Evolutionary conservation across 1,140 invertebrate genomes (phyloP).

Genomic region (Pseudoatta argentina): DNA sequence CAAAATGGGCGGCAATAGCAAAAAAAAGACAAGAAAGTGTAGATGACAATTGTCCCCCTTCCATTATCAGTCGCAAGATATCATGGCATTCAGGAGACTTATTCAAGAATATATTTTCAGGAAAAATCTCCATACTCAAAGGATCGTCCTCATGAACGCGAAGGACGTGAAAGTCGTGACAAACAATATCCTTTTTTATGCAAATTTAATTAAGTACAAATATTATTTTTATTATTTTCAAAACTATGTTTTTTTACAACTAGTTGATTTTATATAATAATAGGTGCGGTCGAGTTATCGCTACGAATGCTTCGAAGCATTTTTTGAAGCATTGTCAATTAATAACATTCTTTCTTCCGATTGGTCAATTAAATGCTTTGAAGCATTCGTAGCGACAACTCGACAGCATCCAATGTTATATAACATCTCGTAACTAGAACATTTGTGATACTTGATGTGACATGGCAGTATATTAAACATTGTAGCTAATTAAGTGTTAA

Average conservation of each 20-base stretch:
- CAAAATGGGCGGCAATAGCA: slow-evolving; percentile 81
- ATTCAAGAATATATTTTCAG: slow-evolving; percentile 86
- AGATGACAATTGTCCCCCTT: slow-evolving; percentile 70
- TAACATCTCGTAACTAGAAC: neutral
- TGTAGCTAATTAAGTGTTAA: slow-evolving; percentile 35
- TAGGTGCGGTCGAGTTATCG: too few relatives aligned
- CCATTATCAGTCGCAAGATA: slow-evolving; percentile 63
- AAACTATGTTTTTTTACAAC: neutral
- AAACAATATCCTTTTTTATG: slow-evolving; percentile 93
- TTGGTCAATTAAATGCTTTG: too few relatives aligned
- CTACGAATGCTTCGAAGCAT: too few relatives aligned
- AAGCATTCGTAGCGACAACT: too few relatives aligned
- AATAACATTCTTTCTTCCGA: too few relatives aligned
- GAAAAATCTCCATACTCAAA: slow-evolving; percentile 90
- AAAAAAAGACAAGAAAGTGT: slow-evolving; percentile 75
- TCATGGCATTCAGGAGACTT: slow-evolving; percentile 59
- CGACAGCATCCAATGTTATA: neutral
- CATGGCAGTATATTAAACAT: neutral
- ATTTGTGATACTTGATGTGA: neutral
- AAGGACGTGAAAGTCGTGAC: slow-evolving; percentile 89
- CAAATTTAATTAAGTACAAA: slow-evolving; percentile 9
- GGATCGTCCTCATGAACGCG: slow-evolving; percentile 89
- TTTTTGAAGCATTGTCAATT: too few relatives aligned
- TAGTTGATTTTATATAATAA: neutral
- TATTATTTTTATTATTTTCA: neutral